Percentiles rank a stretch among this genome's conserved stretches.
These are phyloP conservation scores for Rhabdomys dilectus DNA, from an alignment of 2,113 vertebrate species.

Conservation along the genomic window DNA sequence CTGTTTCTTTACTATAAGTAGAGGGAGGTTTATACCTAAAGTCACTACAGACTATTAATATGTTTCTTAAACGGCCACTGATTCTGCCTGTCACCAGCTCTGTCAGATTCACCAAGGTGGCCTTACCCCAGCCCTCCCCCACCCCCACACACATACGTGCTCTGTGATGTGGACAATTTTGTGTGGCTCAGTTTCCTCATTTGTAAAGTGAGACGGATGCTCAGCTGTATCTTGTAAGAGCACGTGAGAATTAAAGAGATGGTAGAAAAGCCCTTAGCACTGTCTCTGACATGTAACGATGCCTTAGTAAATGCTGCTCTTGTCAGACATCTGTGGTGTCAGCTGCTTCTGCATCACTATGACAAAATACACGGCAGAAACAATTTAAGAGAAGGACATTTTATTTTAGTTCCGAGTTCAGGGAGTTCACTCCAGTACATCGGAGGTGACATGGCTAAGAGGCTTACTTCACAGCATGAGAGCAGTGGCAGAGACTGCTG, in stretches of 20 bases:
- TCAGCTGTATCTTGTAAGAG: neutral
- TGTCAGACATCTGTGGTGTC: neutral
- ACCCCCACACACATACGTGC: neutral
- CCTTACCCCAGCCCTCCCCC: neutral
- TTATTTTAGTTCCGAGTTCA: neutral
- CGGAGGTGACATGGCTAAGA: neutral
- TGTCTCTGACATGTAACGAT: neutral
- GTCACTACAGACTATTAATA: neutral
- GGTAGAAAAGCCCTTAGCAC: neutral
- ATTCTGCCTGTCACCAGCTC: neutral
- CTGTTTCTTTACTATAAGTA: neutral
- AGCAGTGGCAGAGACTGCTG: neutral
- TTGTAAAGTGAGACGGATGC: neutral
- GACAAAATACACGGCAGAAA: neutral
- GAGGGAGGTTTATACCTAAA: neutral
- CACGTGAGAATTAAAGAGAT: neutral
- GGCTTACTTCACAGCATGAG: no score
- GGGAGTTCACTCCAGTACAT: neutral
- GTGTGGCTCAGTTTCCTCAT: neutral
- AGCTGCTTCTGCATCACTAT: neutral
- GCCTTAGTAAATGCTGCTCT: neutral
- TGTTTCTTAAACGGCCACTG: neutral
- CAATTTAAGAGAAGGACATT: neutral
- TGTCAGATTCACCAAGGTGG: neutral
- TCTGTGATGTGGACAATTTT: neutral